Conservation (phyloP, 2,113 vertebrate species). For the Ranitomeya imitator region DNA sequence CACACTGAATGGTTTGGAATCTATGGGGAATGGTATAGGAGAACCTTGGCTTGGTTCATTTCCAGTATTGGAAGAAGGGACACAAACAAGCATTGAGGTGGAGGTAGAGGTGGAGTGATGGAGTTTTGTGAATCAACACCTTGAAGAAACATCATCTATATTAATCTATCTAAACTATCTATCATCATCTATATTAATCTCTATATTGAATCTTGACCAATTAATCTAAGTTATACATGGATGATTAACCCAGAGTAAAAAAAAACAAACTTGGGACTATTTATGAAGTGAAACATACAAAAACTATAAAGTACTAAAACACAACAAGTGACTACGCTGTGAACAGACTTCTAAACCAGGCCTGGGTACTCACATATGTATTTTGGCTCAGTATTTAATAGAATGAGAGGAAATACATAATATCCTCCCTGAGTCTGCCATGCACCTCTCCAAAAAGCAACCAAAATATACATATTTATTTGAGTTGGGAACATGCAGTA, state of each 20-base stretch:
- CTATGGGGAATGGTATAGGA: no score
- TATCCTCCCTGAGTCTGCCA: background rate
- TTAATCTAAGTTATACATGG: background rate
- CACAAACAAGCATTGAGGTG: no score
- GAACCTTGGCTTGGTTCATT: no score
- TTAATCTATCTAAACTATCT: background rate
- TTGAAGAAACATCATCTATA: background rate
- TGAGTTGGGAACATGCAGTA: background rate
- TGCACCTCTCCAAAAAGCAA: background rate
- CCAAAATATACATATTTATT: slow-evolving; percentile 24
- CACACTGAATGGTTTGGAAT: no score
- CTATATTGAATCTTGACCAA: background rate
- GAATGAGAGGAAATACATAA: slow-evolving; percentile 17
- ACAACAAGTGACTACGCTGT: background rate
- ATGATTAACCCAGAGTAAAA: background rate
- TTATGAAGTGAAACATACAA: background rate
- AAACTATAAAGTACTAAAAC: background rate
- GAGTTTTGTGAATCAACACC: no score
- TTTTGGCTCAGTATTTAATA: slow-evolving; percentile 12
- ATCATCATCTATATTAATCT: background rate
- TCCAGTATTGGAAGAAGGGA: no score
- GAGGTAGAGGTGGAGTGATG: no score
- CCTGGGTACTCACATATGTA: background rate
- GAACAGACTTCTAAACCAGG: background rate
- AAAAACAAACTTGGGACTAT: background rate